Evolutionary conservation across 2,797 vertebrate species (phyloP).

Genomic region (Smutsia gigantea): DNA sequence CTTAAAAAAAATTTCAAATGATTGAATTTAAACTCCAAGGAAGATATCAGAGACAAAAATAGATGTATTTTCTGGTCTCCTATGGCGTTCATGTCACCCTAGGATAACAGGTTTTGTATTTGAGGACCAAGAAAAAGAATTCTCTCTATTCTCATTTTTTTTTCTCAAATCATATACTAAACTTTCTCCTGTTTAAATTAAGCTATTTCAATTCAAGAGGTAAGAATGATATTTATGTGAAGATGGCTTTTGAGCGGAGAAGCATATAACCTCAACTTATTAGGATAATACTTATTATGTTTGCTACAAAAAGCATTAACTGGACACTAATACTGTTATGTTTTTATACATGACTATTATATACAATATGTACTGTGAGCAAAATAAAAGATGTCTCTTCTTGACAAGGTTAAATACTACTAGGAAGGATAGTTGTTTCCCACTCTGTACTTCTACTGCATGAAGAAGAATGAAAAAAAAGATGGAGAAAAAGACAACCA

Average conservation of each 20-base stretch:
- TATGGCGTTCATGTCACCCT: neutral
- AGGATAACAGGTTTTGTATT: neutral
- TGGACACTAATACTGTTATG: neutral
- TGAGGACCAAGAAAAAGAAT: neutral
- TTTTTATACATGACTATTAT: neutral
- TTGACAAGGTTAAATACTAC: neutral
- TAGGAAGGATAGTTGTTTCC: neutral
- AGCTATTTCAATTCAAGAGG: neutral
- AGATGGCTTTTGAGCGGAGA: neutral
- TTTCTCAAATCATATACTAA: neutral
- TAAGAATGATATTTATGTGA: neutral
- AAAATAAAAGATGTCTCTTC: neutral
- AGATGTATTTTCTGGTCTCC: neutral
- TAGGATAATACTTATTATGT: neutral
- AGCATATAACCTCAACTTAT: neutral
- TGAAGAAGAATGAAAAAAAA: neutral
- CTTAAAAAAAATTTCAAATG: neutral
- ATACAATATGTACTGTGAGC: neutral
- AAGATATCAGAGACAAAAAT: neutral
- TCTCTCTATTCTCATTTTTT: neutral
- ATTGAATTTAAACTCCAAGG: constrained; percentile 14
- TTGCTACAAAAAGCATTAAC: neutral
- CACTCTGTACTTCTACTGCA: neutral
- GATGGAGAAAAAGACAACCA: neutral
- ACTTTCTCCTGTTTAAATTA: constrained; percentile 16